phyloP scores from a whole-genome alignment of 2,797 vertebrate species.

The Platyrinchus mystaceus region DNA sequence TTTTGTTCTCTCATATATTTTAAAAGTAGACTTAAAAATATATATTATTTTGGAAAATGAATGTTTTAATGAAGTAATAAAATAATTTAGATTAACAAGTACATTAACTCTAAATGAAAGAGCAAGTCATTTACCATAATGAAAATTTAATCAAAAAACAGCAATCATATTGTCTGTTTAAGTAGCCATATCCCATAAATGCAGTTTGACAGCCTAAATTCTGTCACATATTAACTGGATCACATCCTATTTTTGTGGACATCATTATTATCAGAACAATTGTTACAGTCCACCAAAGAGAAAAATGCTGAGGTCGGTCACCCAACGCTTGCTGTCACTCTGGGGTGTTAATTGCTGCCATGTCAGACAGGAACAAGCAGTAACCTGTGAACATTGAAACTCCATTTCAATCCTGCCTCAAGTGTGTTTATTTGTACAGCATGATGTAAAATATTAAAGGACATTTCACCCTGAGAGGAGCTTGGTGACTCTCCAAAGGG shows the following conservation, averaged over 20 bases:
- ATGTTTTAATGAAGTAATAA: neutral
- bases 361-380: neutral
- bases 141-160: neutral
- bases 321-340: neutral
- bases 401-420: neutral
- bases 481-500: rapidly evolving
- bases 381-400: neutral
- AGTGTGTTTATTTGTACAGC: neutral
- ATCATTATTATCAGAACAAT: neutral
- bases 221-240: neutral
- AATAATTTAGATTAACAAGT: neutral
- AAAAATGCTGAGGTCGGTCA: neutral
- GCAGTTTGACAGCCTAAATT: neutral
- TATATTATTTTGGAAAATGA: neutral
- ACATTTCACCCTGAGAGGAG: neutral
- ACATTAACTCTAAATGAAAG: neutral
- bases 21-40: neutral
- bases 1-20: neutral
- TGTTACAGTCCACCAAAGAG: neutral
- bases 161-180: neutral
- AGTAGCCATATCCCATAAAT: neutral
- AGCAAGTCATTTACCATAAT: neutral
- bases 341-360: neutral
- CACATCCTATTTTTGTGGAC: neutral
- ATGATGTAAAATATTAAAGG: neutral